Evolutionary conservation across 2,797 vertebrate species (phyloP), one percentile per base, ranked within the genome.

Genomic region (Esox masquinongy): DNA sequence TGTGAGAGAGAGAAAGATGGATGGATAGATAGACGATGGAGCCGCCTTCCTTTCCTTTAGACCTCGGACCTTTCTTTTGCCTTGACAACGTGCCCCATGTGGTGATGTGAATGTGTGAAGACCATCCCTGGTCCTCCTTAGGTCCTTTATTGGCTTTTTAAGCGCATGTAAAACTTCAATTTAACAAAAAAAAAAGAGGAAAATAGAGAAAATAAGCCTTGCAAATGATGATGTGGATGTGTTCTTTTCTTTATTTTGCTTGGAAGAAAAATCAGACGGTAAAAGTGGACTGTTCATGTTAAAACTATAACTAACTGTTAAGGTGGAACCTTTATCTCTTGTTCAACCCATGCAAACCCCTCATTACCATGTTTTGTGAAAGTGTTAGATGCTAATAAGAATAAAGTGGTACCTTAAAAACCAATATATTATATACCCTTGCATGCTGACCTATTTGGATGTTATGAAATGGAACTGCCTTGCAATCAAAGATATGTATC

Each of bases 91-190:
- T 95, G 94, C 93, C 95, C 94, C 93, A 94, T 93, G 94, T 95
- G 80, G 93, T 96, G 94, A 94, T 95, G 95, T 96, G 94, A 95
- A 95, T 94, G 94, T 92, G 94, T 95, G 93, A 93, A 94, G 92
- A 94, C 93, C 92, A 85, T 91, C 90, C 92, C 88, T 87, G 93
- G 92, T 91, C 88, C 91, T 89, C 88, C 90, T 91, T 90, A 90
- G 92, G 93, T 93, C 89, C 92, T 94, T 95, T 95, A 94, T 93
- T 91, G 92, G 94, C 94, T 94, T 94, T 95, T 94, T 94, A 94
- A 94, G 88, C 93, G 95, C 94, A 96, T 96, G 95, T 95, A 92
- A 92, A 92, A 93, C 88, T 90, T 94, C 72, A 80, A 94, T 84
- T 88, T 17, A 94, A 94, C 91, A 90, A 92, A 76, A 51, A 74